These are phyloP conservation scores for Liparis tanakae DNA, from an alignment of 2,797 vertebrate species.

Conservation along the genomic window DNA sequence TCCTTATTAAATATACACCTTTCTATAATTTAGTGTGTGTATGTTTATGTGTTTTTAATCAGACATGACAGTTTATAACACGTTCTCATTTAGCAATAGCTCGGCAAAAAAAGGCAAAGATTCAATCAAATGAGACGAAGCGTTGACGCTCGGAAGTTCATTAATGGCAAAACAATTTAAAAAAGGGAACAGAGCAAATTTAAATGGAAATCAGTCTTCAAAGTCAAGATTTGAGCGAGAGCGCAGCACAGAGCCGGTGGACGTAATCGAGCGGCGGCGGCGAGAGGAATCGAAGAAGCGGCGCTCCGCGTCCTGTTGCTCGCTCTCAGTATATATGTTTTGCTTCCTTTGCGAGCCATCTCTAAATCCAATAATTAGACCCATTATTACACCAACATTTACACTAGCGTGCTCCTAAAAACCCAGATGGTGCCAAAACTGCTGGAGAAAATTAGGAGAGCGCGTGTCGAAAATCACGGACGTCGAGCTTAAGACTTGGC, in stretches of 20 bases:
- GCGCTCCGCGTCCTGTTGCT: neutral
- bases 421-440: conserved; percentile 1
- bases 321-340: neutral
- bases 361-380: neutral
- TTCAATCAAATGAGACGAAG: conserved; percentile 10
- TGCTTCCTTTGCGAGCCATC: neutral
- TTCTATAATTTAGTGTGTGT: neutral
- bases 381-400: neutral
- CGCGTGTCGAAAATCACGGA: conserved; percentile 26
- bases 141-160: conserved; percentile 10
- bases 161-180: conserved; percentile 28
- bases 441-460: conserved; percentile 12
- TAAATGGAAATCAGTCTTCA: conserved; percentile 31
- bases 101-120: conserved; percentile 4
- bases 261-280: neutral
- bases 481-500: conserved; percentile 12
- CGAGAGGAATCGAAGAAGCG: neutral
- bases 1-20: neutral
- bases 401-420: neutral
- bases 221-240: conserved; percentile 15
- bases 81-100: neutral
- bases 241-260: neutral
- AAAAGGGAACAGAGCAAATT: conserved; percentile 27
- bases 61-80: neutral
- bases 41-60: conserved; percentile 14